Conservation (phyloP, 2,888 invertebrate species). For the Drosophila acutilabella region DNA sequence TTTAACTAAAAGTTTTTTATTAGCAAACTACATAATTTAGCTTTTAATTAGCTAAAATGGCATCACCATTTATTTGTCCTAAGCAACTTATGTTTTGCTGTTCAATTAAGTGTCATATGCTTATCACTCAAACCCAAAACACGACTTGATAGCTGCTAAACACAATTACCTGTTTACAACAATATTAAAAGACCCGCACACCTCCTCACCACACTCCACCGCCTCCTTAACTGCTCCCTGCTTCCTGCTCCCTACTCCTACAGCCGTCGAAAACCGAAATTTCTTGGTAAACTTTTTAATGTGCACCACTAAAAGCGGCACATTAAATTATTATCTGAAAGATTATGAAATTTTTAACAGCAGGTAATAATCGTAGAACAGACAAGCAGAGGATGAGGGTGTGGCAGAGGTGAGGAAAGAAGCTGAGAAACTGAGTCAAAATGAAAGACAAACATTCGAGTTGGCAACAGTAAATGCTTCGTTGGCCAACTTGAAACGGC, state of each 20-base stretch:
- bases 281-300: slow-evolving; percentile 77
- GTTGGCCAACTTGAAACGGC: slow-evolving; percentile 80
- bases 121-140: slow-evolving; percentile 27
- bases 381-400: slow-evolving; percentile 17
- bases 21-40: background rate
- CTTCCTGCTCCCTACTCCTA: background rate
- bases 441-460: slow-evolving; percentile 76
- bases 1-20: no score
- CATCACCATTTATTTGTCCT: slow-evolving; percentile 2
- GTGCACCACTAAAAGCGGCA: slow-evolving; percentile 70
- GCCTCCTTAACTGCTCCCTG: background rate
- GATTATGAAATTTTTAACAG: slow-evolving; percentile 79
- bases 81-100: slow-evolving; percentile 48
- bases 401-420: background rate
- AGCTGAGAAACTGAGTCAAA: slow-evolving; percentile 25
- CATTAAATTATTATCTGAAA: slow-evolving; percentile 82
- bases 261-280: slow-evolving; percentile 10
- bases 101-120: slow-evolving; percentile 38
- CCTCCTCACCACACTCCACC: no score
- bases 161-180: slow-evolving; percentile 79
- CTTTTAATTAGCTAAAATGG: background rate
- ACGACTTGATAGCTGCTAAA: slow-evolving; percentile 21
- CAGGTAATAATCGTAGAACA: slow-evolving; percentile 81
- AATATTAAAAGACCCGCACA: slow-evolving; percentile 46
- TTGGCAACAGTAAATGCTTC: slow-evolving; percentile 51